Conservation (phyloP, 2,888 invertebrate species). For the Trachelus iudaicus region DNA sequence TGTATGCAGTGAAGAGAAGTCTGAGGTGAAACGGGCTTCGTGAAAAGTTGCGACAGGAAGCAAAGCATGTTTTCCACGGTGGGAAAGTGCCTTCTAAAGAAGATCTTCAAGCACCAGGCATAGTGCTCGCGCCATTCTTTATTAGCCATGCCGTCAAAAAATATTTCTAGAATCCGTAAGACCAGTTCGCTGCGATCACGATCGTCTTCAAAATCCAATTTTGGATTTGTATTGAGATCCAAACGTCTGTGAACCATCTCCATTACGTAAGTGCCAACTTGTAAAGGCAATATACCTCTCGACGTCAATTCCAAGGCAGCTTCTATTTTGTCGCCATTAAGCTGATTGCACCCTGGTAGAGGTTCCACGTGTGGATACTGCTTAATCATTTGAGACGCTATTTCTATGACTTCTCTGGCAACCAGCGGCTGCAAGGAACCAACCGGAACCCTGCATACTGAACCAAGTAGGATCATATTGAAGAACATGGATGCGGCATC, state of each 20-base stretch:
- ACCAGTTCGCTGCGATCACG: constrained; percentile 48
- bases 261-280: constrained; percentile 58
- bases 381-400: constrained; percentile 53
- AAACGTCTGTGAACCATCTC: constrained; percentile 61
- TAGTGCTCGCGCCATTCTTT: constrained; percentile 47
- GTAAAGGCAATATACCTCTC: constrained; percentile 52
- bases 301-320: constrained; percentile 49
- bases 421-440: constrained; percentile 43
- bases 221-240: constrained; percentile 46
- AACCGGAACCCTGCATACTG: constrained; percentile 57
- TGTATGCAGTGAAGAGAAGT: constrained; percentile 53
- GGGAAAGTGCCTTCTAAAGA: constrained; percentile 56
- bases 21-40: constrained; percentile 47
- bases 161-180: constrained; percentile 52
- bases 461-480: constrained; percentile 57
- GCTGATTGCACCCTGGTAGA: constrained; percentile 49
- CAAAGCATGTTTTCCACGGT: constrained; percentile 45
- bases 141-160: constrained; percentile 49
- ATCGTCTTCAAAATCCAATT: constrained; percentile 52
- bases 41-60: constrained; percentile 55
- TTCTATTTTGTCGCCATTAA: constrained; percentile 53
- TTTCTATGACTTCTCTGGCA: constrained; percentile 54
- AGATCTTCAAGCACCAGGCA: constrained; percentile 57
- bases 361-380: constrained; percentile 43
- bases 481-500: constrained; percentile 57